Conservation (phyloP, 2,888 invertebrate species). For the Ophion ellenae region DNA sequence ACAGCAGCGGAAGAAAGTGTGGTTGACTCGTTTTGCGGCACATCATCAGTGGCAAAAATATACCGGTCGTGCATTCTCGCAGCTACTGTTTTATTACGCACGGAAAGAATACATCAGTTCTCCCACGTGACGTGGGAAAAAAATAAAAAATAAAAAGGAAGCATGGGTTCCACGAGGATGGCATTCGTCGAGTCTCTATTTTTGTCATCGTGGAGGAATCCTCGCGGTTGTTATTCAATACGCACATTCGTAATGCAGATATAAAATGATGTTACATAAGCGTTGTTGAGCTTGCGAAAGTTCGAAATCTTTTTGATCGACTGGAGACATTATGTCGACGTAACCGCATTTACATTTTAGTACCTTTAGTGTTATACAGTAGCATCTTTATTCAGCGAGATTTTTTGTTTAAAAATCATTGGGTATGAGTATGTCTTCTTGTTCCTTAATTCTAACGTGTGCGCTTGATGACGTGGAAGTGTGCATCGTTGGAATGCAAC, state of each 20-base stretch:
- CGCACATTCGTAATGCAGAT: background rate
- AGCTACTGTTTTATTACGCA: slow-evolving; percentile 50
- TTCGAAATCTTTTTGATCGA: slow-evolving; percentile 8
- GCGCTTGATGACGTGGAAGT: too few species aligned
- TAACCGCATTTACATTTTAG: too few species aligned
- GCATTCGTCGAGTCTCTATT: slow-evolving; percentile 26
- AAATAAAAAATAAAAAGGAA: slow-evolving; percentile 12
- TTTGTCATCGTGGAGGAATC: slow-evolving; percentile 34
- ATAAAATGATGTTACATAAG: slow-evolving; percentile 29
- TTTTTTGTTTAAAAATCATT: background rate
- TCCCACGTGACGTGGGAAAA: slow-evolving; percentile 62
- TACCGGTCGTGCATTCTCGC: slow-evolving; percentile 33
- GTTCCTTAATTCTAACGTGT: too few species aligned
- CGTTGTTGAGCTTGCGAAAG: slow-evolving; percentile 3
- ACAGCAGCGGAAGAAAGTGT: slow-evolving; percentile 27
- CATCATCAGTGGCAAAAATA: slow-evolving; percentile 35
- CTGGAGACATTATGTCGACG: background rate
- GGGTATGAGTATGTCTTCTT: too few species aligned
- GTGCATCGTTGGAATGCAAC: too few species aligned
- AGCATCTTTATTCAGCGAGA: background rate
- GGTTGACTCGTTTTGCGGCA: slow-evolving; percentile 24
- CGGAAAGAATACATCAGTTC: slow-evolving; percentile 38
- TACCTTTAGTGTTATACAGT: background rate
- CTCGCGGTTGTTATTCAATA: slow-evolving; percentile 37
- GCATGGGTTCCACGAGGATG: slow-evolving; percentile 28